Conservation (phyloP, 1,140 invertebrate genomes). For the Meloidogyne chitwoodi region DNA sequence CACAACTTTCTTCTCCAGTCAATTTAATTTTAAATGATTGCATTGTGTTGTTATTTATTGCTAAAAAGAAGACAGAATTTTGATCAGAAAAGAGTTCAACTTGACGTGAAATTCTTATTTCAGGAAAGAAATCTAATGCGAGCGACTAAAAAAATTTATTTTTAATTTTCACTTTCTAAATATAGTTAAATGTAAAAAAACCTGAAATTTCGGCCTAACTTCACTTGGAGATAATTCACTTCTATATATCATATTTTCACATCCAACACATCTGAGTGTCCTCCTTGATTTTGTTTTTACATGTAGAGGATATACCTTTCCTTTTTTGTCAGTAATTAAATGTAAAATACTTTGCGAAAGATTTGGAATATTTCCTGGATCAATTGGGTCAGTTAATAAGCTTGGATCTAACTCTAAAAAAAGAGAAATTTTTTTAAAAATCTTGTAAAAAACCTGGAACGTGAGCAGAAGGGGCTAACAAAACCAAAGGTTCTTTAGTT, state of each 20-base stretch:
- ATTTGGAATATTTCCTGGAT: slow-evolving; percentile 23
- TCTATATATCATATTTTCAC: slow-evolving; percentile 28
- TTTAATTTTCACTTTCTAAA: too few species aligned
- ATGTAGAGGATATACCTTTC: slow-evolving; percentile 12
- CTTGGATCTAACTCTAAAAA: slow-evolving; percentile 39
- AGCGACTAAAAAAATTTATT: slow-evolving; percentile 25
- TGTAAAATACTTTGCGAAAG: slow-evolving; percentile 30
- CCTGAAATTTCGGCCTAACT: slow-evolving; percentile 24
- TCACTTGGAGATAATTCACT: slow-evolving; percentile 34
- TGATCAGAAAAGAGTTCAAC: slow-evolving; percentile 29
- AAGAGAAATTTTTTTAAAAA: not conserved
- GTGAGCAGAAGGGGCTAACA: slow-evolving; percentile 6
- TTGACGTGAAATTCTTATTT: slow-evolving; percentile 32
- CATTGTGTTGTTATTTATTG: slow-evolving; percentile 23
- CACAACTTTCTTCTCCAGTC: slow-evolving; percentile 3
- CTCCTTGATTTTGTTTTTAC: slow-evolving; percentile 29
- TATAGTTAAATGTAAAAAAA: slow-evolving; percentile 32
- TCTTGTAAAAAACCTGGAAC: slow-evolving; percentile 20
- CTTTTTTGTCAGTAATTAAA: slow-evolving; percentile 12
- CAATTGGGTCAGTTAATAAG: slow-evolving; percentile 35
- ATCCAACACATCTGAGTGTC: slow-evolving; percentile 30
- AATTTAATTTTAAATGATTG: slow-evolving; percentile 18
- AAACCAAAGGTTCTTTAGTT: not conserved
- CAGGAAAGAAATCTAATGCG: slow-evolving; percentile 26
- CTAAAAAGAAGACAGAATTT: slow-evolving; percentile 33